Evolutionary conservation across 2,888 invertebrate species (phyloP), one percentile per base, ranked within the genome.

Genomic region (Phaedon cochleariae): DNA sequence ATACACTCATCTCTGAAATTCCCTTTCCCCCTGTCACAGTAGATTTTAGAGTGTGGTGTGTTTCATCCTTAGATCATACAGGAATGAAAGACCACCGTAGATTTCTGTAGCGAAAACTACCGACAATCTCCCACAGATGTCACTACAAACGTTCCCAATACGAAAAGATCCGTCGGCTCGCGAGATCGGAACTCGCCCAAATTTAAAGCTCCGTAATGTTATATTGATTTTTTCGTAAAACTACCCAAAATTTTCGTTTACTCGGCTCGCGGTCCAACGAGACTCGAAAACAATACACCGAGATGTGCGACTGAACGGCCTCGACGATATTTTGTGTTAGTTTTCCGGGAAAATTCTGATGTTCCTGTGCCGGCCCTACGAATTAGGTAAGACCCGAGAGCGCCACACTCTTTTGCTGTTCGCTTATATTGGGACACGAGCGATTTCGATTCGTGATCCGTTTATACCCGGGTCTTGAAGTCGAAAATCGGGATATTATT

Each of bases 161-260:
- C 26, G 45, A 45, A 60, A 51, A 52, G 51, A 49, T 45, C 52
- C 49, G 29, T 45, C 20, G 26, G 26, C 55, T 61, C 41, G 61
- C 49, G 59, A 62, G 68, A 67, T 67, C 65, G 73, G 74, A 73
- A 75, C 77, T 77, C 77, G 77, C 77, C 77, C 77, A 76, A 77
- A 74, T 77, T 77, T 71, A 74, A 76, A 76, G 76, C 74, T 72
- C 72, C 70, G 69, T 70, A 71, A 71, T 71, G 70, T 71, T 73
- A 72, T 76, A 76, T 76, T 74, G 76, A 76, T 76, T 76, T 76
- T 74, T 76, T 76, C 71, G 65, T 62, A 69, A 70, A 74, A 72
- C 71, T 67, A 68, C 70, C 65, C 59, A 69, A 72, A 72, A 69
- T 73, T 67, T 66, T 60, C 68, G 64, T 59, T 55, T 68, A 70